These are phyloP conservation scores for Pollenia griseotomentosa DNA, from an alignment of 2,888 invertebrate genomes.

Conservation along the genomic window DNA sequence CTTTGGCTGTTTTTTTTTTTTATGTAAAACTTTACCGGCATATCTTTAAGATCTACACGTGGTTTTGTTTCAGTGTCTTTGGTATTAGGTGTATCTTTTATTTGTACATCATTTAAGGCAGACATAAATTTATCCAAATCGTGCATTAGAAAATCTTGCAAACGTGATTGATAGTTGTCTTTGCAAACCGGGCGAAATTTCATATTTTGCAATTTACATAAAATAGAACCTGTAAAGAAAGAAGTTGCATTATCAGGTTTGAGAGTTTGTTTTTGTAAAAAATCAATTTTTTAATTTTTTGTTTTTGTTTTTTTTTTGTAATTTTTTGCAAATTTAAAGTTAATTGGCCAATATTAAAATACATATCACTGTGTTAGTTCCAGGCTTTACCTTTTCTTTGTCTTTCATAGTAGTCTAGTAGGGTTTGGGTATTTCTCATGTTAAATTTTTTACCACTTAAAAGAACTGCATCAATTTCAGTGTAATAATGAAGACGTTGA, in stretches of 20 bases:
- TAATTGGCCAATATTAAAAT: no score
- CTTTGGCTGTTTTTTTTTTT: neutral
- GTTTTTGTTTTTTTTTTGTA: no score
- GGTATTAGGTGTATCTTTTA: slow-evolving; percentile 20
- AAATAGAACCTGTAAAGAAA: slow-evolving; percentile 79
- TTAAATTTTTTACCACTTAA: slow-evolving; percentile 87
- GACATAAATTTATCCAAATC: slow-evolving; percentile 82
- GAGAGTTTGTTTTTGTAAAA: neutral
- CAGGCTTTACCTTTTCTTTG: slow-evolving; percentile 75
- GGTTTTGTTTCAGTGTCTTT: slow-evolving; percentile 60
- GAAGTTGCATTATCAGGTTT: neutral
- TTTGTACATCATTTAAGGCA: slow-evolving; percentile 71
- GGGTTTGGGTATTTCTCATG: slow-evolving; percentile 77
- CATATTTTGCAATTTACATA: slow-evolving; percentile 81
- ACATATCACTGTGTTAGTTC: no score
- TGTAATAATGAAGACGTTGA: slow-evolving; percentile 91
- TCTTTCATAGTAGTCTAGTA: slow-evolving; percentile 77
- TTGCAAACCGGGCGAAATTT: slow-evolving; percentile 81
- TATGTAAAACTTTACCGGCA: slow-evolving; percentile 81
- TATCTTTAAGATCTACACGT: slow-evolving; percentile 78
- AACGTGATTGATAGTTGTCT: slow-evolving; percentile 79
- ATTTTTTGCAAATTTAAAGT: no score
- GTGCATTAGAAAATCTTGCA: slow-evolving; percentile 82
- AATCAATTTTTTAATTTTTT: neutral
- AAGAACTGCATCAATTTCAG: slow-evolving; percentile 93